Base-by-base conservation (phyloP, 2,113 vertebrate genomes). In the Planiliza haematocheilus region DNA sequence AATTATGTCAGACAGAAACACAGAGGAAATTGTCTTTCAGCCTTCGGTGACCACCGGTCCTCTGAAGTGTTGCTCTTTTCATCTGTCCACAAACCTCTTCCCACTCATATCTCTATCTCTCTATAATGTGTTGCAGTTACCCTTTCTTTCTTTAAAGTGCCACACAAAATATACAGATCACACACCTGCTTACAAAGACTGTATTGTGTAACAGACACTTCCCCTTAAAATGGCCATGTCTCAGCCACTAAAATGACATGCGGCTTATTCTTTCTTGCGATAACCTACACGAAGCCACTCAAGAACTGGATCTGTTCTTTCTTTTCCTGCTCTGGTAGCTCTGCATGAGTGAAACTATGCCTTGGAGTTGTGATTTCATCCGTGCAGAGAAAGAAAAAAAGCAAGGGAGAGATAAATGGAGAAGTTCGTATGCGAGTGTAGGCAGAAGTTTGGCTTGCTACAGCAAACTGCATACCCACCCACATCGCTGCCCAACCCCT, bases 401-500 rank as follows among this genome's bases (percentile, higher is more conserved):
- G 34, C 38, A 24, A 7, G 53, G 12, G 7, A 21, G 36, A 57
- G 14, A 70, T 20, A 56, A 10, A 65, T 7, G 61, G 52, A 66
- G 59, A 74, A 42, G 58, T 49, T 46, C 52, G 36, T 48, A 37
- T n/a, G 56, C 7, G 12, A 43, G 56, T 67, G 64, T 49, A 42
- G 70, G 65, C 52, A 72, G 71, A 79, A 41, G 64, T 73, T 66
- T 66, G 71, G 62, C 66, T 51, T 49, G 53, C 66, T 52, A 12
- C 42, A 71, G 42, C 63, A 73, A 77, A 81, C 72, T 69, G 58
- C 60, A 59, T 38, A 68, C 18, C 18, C 49, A 41, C 70, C 50
- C 65, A 74, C 66, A 56, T 42, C 11, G 30, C 70, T n/a, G 51
- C 51, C 52, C 72, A 37, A 18, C 59, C 66, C 38, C 56, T 71